Conservation (phyloP, 1,140 invertebrate genomes). For the Solenopsis invicta region DNA sequence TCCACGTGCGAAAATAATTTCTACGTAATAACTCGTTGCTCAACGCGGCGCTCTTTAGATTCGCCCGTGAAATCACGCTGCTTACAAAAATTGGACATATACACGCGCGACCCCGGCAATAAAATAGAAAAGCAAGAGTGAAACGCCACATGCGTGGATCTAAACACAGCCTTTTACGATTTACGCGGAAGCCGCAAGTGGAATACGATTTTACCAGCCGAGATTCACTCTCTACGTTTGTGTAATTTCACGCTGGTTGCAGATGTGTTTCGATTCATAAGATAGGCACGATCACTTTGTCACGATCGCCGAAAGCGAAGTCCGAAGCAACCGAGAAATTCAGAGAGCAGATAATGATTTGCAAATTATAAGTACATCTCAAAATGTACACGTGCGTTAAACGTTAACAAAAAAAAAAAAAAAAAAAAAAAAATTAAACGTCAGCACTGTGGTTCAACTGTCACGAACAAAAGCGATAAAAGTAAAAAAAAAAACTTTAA, state of each 20-base stretch:
- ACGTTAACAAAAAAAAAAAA: constrained; percentile 3
- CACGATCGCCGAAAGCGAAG: background rate
- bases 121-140: constrained; percentile 37
- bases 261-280: constrained; percentile 38
- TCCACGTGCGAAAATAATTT: constrained; percentile 3
- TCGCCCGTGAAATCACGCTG: constrained; percentile 2
- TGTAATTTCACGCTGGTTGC: constrained; percentile 49
- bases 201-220: constrained; percentile 18
- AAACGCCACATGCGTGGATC: background rate
- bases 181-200: constrained; percentile 34
- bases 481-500: background rate
- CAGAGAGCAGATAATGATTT: background rate
- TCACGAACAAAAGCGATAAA: background rate
- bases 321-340: background rate
- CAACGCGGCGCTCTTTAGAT: background rate
- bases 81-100: constrained; percentile 1
- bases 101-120: background rate
- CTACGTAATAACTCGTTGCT: background rate
- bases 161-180: constrained; percentile 5
- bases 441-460: background rate
- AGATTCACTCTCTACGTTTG: constrained; percentile 51
- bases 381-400: no score
- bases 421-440: background rate
- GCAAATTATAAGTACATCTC: no score
- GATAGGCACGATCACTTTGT: background rate